phyloP scores from a whole-genome alignment of 2,113 vertebrate species.

The Aspidoscelis tigris region DNA sequence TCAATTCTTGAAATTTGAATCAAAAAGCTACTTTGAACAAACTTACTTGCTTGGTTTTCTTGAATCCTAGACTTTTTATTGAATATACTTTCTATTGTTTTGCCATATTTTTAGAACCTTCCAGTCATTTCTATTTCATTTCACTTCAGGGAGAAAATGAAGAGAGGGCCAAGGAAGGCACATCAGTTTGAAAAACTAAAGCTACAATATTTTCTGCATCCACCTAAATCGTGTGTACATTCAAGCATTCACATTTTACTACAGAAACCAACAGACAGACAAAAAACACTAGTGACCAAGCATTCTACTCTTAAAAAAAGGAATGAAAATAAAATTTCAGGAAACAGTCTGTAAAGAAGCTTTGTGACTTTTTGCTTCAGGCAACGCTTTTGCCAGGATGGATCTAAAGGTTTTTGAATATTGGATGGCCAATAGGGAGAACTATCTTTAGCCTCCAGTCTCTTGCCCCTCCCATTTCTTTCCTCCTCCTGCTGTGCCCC shows the following conservation, averaged over 20 bases:
- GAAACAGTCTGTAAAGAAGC: conserved; percentile 54
- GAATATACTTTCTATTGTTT: neutral
- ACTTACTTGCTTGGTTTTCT: neutral
- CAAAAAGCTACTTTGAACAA: neutral
- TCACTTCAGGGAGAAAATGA: conserved; percentile 68
- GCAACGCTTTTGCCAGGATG: neutral
- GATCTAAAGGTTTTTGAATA: neutral
- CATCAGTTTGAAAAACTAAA: conserved; percentile 77
- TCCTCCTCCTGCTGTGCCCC: too few relatives aligned
- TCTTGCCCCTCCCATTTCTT: too few relatives aligned
- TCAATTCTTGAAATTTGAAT: neutral
- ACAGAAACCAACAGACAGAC: conserved; percentile 58
- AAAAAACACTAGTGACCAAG: conserved; percentile 68
- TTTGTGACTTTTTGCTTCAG: conserved; percentile 53
- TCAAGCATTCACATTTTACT: conserved; percentile 72
- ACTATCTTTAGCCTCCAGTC: too few relatives aligned
- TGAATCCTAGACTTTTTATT: neutral
- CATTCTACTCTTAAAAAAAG: conserved; percentile 49
- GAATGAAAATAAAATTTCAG: conserved; percentile 54
- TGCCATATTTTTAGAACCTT: neutral
- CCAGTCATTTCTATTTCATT: conserved; percentile 39
- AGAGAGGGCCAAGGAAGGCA: conserved; percentile 75
- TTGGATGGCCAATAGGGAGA: neutral
- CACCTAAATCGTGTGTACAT: conserved; percentile 85
- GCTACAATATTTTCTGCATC: conserved; percentile 66